phyloP scores from a whole-genome alignment of 2,888 invertebrate species.

The Cryptocephalus moraei region DNA sequence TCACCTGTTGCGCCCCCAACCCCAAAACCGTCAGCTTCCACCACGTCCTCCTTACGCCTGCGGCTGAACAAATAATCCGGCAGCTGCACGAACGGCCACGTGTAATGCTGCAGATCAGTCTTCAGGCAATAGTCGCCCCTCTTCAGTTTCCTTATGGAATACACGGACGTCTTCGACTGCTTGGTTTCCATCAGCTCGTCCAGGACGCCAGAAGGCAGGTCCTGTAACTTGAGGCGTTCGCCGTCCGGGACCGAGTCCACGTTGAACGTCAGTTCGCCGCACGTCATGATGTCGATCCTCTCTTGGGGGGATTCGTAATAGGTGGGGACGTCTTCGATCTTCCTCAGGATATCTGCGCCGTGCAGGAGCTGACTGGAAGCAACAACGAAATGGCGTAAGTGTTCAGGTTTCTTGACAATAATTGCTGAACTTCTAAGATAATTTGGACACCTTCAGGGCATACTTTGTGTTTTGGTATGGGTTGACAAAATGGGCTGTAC shows the following conservation, averaged over 20 bases:
- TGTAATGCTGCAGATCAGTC: slow-evolving; percentile 18
- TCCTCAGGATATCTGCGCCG: slow-evolving; percentile 49
- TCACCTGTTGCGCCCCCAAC: no score
- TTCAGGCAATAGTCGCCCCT: slow-evolving; percentile 20
- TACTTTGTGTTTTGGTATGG: no score
- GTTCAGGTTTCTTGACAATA: no score
- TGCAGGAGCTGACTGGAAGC: slow-evolving; percentile 49
- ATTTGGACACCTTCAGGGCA: no score
- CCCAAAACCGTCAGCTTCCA: no score
- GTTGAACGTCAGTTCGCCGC: slow-evolving; percentile 25
- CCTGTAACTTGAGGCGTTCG: slow-evolving; percentile 5
- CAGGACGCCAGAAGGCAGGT: not conserved
- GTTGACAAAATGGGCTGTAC: no score
- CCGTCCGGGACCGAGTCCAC: slow-evolving; percentile 7
- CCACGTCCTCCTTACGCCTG: no score
- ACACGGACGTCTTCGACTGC: slow-evolving; percentile 11
- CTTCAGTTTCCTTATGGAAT: slow-evolving; percentile 14
- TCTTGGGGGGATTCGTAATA: slow-evolving; percentile 50
- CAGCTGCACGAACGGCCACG: not conserved
- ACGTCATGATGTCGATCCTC: slow-evolving; percentile 22
- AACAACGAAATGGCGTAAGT: no score
- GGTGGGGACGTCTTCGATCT: slow-evolving; percentile 51
- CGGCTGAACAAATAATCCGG: no score
- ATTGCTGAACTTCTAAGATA: no score
- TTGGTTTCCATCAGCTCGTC: not conserved